Percentiles rank a stretch among this genome's conserved stretches.
These are phyloP conservation scores for Spodoptera exigua DNA, from an alignment of 2,888 invertebrate species.

Conservation along the genomic window DNA sequence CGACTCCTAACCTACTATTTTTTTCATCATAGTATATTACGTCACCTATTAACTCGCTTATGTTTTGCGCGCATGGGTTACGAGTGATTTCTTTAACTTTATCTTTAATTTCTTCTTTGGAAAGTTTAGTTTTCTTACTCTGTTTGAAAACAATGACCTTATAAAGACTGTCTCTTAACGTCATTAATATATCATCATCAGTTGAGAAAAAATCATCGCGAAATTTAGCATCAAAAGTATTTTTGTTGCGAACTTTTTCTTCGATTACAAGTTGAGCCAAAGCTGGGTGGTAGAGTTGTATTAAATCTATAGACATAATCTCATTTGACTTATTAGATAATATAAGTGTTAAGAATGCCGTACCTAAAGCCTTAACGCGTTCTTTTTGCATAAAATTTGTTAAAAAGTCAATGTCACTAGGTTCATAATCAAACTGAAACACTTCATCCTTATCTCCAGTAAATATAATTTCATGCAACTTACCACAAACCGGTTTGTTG, in stretches of 20 bases:
- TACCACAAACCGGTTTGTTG: slow-evolving; percentile 42
- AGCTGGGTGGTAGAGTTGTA: slow-evolving; percentile 64
- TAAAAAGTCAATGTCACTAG: slow-evolving; percentile 52
- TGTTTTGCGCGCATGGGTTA: slow-evolving; percentile 48
- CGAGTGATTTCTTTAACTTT: slow-evolving; percentile 42
- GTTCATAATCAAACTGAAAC: slow-evolving; percentile 61
- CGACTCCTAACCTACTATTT: slow-evolving; percentile 42
- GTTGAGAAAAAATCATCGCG: slow-evolving; percentile 59
- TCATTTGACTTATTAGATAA: slow-evolving; percentile 54
- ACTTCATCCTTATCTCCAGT: slow-evolving; percentile 47
- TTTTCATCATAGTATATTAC: slow-evolving; percentile 49
- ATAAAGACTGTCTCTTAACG: slow-evolving; percentile 57
- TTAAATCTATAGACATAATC: slow-evolving; percentile 60
- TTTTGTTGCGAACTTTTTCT: slow-evolving; percentile 18
- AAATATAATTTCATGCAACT: slow-evolving; percentile 56
- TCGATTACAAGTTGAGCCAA: slow-evolving; percentile 60
- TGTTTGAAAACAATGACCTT: slow-evolving; percentile 52
- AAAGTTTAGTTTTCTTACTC: slow-evolving; percentile 41
- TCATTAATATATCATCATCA: slow-evolving; percentile 44
- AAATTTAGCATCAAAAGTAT: slow-evolving; percentile 52
- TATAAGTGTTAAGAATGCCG: slow-evolving; percentile 57
- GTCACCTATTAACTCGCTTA: slow-evolving; percentile 61
- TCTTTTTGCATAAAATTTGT: slow-evolving; percentile 58
- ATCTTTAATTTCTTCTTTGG: slow-evolving; percentile 45
- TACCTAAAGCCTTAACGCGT: slow-evolving; percentile 56